Evolutionary conservation across 1,140 invertebrate genomes (phyloP), one percentile per base, ranked within the genome.

Genomic region (Drusus annulatus): DNA sequence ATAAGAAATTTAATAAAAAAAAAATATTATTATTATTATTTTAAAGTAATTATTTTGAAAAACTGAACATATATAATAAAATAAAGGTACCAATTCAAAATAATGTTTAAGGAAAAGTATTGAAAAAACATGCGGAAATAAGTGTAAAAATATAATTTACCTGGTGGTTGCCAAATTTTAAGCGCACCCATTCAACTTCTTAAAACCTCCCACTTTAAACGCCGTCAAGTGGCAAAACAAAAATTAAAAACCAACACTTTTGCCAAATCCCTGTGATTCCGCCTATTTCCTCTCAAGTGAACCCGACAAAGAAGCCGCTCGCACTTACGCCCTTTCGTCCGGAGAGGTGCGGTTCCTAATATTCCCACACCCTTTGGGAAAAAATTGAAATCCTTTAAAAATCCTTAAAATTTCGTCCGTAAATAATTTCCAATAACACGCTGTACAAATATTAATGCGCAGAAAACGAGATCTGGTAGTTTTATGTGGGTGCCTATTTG

Each of bases 351-450:
- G 23, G 31, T 36, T 45, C 7, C 8, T 45, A 45, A 45, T 50
- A 82, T 82, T 82, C 81, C 78, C 81, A 82, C 81, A 82, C 76
- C 76, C 80, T 74, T 79, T 78, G 19, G 62, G 31, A 69, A 69
- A 78, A 78, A 58, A 8, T 31, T 54, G 13, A 19, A 21, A 74
- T 54, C 71, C 10, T 8, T 76, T 60, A 15, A 13, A 45, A 45
- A 60, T 60, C n/a, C n/a, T 60, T 62, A 0, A 45, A 56, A 28
- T 60, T 76, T 76, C 7, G 23, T 50, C 52, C 81, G 78, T 82
- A 71, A 78, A 82, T 82, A 82, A 82, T 82, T 78, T 75, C 56
- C 78, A 82, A 82, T 82, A 82, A 80, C 80, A 78, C 71, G 52
- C 45, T 78, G 23, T 52, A 75, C 75, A 82, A 82, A 82, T 80